Conservation (phyloP, 2,113 vertebrate species). For the Oryzias melastigma region DNA sequence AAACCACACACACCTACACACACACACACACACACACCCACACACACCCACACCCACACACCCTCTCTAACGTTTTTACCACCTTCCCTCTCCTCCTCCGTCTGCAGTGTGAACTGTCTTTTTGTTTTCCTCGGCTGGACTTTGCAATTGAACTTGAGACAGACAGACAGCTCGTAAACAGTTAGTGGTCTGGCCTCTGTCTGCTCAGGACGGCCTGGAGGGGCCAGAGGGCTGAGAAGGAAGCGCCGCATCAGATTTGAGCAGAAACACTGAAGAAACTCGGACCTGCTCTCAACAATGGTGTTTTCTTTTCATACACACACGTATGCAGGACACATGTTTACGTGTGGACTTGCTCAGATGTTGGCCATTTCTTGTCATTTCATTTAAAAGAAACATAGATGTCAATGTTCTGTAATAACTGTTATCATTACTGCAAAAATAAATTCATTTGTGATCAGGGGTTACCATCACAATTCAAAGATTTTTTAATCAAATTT, state of each 20-base stretch:
- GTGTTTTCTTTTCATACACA: too few species aligned
- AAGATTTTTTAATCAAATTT: too few species aligned
- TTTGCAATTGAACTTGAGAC: slow-evolving; percentile 85
- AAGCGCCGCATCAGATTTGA: slow-evolving; percentile 32
- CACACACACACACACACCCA: slow-evolving; percentile 10
- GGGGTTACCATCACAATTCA: too few species aligned
- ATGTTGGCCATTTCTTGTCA: too few species aligned
- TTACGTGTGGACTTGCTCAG: too few species aligned
- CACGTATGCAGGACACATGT: too few species aligned
- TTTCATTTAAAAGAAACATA: too few species aligned
- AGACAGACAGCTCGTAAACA: slow-evolving; percentile 80
- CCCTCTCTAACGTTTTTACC: slow-evolving; percentile 33
- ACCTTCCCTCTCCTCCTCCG: slow-evolving; percentile 30
- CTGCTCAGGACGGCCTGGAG: slow-evolving; percentile 60
- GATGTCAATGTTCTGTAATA: too few species aligned
- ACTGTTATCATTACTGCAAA: too few species aligned
- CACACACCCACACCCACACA: slow-evolving; percentile 14
- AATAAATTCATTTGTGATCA: too few species aligned
- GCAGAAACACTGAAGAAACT: not conserved
- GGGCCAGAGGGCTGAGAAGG: slow-evolving; percentile 22
- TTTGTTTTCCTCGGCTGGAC: slow-evolving; percentile 68
- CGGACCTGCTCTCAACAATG: too few species aligned
- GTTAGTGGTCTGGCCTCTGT: slow-evolving; percentile 79
- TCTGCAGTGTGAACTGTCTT: slow-evolving; percentile 53
- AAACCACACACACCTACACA: slow-evolving; percentile 3